These are phyloP conservation scores for Agrochola litura DNA, from an alignment of 2,888 invertebrate genomes.

Conservation along the genomic window DNA sequence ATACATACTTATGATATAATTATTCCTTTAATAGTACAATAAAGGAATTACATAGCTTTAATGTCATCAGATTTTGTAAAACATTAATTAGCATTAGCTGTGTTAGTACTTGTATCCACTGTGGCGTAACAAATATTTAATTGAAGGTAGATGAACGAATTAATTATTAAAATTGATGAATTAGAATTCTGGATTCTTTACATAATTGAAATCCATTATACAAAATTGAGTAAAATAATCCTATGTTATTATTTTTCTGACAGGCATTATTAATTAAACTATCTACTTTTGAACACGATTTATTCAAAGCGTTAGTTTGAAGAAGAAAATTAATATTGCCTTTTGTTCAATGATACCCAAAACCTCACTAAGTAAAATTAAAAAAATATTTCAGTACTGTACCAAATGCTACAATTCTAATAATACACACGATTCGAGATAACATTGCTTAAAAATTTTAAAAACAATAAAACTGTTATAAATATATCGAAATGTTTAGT, in stretches of 20 bases:
- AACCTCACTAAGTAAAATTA: background rate
- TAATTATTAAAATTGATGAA: background rate
- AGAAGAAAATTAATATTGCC: background rate
- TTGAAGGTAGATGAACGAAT: slow-evolving; percentile 9
- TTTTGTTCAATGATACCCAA: background rate
- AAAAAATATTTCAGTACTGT: background rate
- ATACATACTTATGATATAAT: slow-evolving; percentile 74
- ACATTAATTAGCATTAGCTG: slow-evolving; percentile 62
- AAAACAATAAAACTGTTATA: background rate
- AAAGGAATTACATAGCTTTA: slow-evolving; percentile 82
- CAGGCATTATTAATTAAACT: background rate
- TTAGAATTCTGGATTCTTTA: background rate
- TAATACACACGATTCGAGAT: slow-evolving; percentile 2
- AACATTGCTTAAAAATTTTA: slow-evolving; percentile 17
- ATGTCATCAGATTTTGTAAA: slow-evolving; percentile 68
- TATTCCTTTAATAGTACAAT: slow-evolving; percentile 74
- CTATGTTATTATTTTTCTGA: no score
- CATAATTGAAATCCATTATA: background rate
- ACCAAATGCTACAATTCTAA: background rate
- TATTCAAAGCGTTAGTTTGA: background rate
- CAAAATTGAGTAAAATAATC: background rate
- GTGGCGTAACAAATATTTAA: slow-evolving; percentile 26
- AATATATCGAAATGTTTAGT: background rate
- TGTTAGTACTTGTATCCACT: slow-evolving; percentile 46
- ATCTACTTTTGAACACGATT: background rate